A percentile compares a stretch with the other conserved stretches of the same genome.
Evolutionary conservation across 1,140 invertebrate genomes (phyloP).

Genomic region (Mya arenaria): DNA sequence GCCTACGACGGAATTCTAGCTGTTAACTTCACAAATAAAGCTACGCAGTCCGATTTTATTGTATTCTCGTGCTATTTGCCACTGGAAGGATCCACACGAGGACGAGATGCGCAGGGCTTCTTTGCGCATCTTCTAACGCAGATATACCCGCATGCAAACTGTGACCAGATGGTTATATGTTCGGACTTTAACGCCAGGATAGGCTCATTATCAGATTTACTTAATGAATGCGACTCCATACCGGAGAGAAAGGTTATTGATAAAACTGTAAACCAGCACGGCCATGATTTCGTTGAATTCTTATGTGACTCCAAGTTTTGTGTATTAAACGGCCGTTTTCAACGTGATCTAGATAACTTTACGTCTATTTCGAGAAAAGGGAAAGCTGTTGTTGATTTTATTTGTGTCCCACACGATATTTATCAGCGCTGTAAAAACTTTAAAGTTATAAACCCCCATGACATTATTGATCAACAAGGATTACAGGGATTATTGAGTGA

Average conservation of each 20-base stretch:
- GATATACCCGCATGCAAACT: constrained; percentile 39
- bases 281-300: constrained; percentile 49
- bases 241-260: constrained; percentile 17
- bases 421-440: constrained; percentile 22
- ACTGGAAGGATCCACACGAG: constrained; percentile 41
- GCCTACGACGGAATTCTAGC: too few species aligned
- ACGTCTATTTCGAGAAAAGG: constrained; percentile 38
- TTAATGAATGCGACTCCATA: constrained; percentile 28
- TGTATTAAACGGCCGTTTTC: constrained; percentile 52
- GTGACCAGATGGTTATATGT: constrained; percentile 25
- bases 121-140: constrained; percentile 41
- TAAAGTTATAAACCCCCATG: constrained; percentile 12
- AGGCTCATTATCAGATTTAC: constrained; percentile 7
- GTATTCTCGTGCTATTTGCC: too few species aligned
- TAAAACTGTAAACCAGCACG: constrained; percentile 48
- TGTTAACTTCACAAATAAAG: too few species aligned
- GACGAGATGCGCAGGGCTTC: constrained; percentile 33
- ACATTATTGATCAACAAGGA: constrained; percentile 6
- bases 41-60: too few species aligned
- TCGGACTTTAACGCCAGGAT: constrained; percentile 48
- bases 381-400: constrained; percentile 57
- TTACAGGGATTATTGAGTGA: constrained; percentile 29
- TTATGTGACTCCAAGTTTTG: constrained; percentile 47
- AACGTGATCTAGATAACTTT: not conserved
- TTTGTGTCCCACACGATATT: constrained; percentile 48